Base-by-base conservation (phyloP, 2,113 vertebrate genomes). In the Psittacara wagleri region DNA sequence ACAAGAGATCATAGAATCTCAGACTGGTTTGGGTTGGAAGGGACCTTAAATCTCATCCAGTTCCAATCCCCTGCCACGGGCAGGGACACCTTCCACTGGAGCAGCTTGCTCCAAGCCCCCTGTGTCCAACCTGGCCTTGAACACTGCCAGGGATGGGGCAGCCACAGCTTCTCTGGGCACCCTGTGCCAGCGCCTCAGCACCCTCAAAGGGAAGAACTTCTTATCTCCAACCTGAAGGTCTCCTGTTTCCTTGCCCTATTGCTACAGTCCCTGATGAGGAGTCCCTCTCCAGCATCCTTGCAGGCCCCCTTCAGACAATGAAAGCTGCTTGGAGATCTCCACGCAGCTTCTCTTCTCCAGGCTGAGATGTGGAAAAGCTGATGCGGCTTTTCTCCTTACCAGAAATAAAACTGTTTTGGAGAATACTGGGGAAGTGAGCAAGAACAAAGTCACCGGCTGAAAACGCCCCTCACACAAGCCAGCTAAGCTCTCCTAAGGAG, bases 21-120 rank as follows among this genome's bases (percentile, higher is more conserved):
- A 59, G 6, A 16, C 22, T 59, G 57, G 57, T 35, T 35, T 59
- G 22, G 4, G 57, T 16, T 59, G 13, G 55, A 59, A 59, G 22
- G 33, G 33, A 7, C 4, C 33, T 23, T 59, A 59, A 35, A 59
- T 6, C 22, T 16, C 33, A 2, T 16, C 6, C 57, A 35, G 33
- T 1, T 35, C 57, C 22, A 59, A 24, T 9, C 20, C 28, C 57
- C 33, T 16, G 22, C 20, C 57, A 23, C 0, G 0, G 22, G 20
- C 57, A 59, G 33, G 20, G 55, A n/a, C 55, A 6, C 55, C 20
- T 59, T n/a, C 55, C 55, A n/a, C 33, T 59, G 0, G 33, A 59
- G 55, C 55, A 59, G 55, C 31, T 59, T 59, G 20, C 33, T 59
- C 55, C 20, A 59, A n/a, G 55, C 13, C 55, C 55, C 33, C 54